These are phyloP conservation scores for Clavelina lepadiformis DNA, from an alignment of 23 tunicate genomes.

Conservation along the genomic window DNA sequence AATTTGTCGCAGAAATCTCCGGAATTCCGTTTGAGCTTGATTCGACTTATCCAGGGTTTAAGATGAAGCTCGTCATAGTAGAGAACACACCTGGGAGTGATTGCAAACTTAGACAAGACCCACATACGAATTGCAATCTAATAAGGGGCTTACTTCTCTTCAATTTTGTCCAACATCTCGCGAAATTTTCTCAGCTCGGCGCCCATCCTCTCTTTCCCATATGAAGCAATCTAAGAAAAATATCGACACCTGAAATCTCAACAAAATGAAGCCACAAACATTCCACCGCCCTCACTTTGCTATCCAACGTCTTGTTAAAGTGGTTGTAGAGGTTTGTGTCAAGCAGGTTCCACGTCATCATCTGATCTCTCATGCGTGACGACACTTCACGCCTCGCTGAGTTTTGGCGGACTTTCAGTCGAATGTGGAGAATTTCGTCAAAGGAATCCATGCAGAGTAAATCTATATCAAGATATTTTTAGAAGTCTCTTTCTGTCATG, in stretches of 20 bases:
- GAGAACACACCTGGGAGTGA: constrained; percentile 43
- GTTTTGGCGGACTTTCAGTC: constrained; percentile 78
- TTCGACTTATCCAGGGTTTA: constrained; percentile 89
- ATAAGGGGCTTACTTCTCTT: constrained; percentile 30
- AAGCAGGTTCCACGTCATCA: constrained; percentile 72
- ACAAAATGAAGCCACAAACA: neutral
- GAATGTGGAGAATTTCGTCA: constrained; percentile 71
- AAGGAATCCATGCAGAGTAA: constrained; percentile 78
- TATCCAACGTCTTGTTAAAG: constrained; percentile 49
- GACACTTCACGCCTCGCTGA: constrained; percentile 28
- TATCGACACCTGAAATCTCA: neutral
- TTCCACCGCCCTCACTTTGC: constrained; percentile 16
- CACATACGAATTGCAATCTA: neutral
- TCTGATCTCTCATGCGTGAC: constrained; percentile 33
- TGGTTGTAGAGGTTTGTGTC: constrained; percentile 69
- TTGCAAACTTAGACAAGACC: neutral
- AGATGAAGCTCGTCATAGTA: constrained; percentile 50
- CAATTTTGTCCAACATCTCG: constrained; percentile 22
- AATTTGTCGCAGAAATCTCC: constrained; percentile 70
- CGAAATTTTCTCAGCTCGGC: constrained; percentile 34
- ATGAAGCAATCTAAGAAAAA: constrained; percentile 39
- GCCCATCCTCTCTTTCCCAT: constrained; percentile 67
- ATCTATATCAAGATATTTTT: constrained; percentile 15
- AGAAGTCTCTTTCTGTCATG: too few relatives aligned
- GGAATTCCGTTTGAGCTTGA: constrained; percentile 47